These are phyloP conservation scores for Pipistrellus kuhlii DNA, from an alignment of 2,797 vertebrate genomes.

Conservation along the genomic window DNA sequence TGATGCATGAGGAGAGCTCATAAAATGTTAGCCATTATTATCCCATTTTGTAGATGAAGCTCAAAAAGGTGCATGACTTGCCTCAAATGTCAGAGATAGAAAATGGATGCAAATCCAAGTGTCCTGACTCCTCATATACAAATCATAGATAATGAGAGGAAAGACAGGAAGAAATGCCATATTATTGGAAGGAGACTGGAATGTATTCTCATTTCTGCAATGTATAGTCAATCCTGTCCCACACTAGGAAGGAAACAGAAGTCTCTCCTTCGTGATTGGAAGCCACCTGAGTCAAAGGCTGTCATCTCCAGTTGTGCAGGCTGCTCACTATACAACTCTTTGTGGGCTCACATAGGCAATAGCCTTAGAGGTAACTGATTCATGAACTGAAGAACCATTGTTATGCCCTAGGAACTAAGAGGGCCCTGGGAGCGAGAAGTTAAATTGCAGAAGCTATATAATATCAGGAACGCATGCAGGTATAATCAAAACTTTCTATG, in stretches of 20 bases:
- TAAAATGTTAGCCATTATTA: not conserved
- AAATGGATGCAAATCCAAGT: constrained; percentile 1
- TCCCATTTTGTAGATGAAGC: not conserved
- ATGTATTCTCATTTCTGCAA: not conserved
- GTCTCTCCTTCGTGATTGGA: not conserved
- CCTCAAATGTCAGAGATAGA: not conserved
- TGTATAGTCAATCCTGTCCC: not conserved
- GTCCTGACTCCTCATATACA: not conserved
- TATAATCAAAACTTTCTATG: not conserved
- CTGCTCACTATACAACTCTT: not conserved
- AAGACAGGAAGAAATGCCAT: not conserved
- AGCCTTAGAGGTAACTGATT: not conserved
- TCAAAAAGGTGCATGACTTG: not conserved
- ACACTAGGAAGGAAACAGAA: not conserved
- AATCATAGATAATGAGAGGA: not conserved
- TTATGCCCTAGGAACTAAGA: not conserved
- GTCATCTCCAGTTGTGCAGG: not conserved
- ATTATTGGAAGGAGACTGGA: not conserved
- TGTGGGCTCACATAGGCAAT: not conserved
- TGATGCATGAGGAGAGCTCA: not conserved
- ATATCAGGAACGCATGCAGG: not conserved
- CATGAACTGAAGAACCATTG: not conserved
- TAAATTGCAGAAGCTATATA: not conserved
- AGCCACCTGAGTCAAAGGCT: not conserved
- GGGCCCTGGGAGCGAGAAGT: not conserved